A percentile compares a stretch with the other conserved stretches of the same genome.
Conservation (phyloP, 1,140 invertebrate genomes). For the Ceratoteleas bidentatus region DNA sequence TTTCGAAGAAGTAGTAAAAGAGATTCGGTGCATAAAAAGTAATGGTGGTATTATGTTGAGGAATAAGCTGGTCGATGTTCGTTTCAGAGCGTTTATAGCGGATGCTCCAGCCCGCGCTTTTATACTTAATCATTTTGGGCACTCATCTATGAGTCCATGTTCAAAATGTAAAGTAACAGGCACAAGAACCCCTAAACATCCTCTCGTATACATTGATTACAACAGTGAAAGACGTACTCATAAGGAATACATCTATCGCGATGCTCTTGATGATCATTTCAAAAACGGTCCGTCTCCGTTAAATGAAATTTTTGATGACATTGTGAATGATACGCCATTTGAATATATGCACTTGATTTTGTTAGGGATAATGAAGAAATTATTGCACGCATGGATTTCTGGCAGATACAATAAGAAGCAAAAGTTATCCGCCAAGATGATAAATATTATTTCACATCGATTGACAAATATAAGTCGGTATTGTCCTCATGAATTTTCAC, state of each 20-base stretch:
- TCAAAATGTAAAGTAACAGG: conserved; percentile 41
- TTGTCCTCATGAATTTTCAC: conserved; percentile 55
- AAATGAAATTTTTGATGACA: conserved; percentile 35
- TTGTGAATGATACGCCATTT: conserved; percentile 54
- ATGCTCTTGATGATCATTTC: conserved; percentile 33
- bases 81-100: conserved; percentile 52
- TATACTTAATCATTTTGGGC: conserved; percentile 41
- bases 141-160: conserved; percentile 39
- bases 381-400: conserved; percentile 24
- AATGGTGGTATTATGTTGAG: conserved; percentile 20
- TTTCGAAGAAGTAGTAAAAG: conserved; percentile 42
- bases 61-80: conserved; percentile 14
- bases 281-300: conserved; percentile 41
- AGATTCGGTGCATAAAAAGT: conserved; percentile 12
- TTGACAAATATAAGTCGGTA: conserved; percentile 7
- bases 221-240: conserved; percentile 11
- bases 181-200: not conserved
- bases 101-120: conserved; percentile 59
- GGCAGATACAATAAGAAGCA: conserved; percentile 36
- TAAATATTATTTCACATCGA: conserved; percentile 16
- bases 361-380: conserved; percentile 54
- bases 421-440: conserved; percentile 11
- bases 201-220: conserved; percentile 12
- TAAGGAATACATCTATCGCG: conserved; percentile 7
- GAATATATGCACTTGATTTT: conserved; percentile 60